Base-by-base conservation (phyloP, 2,113 vertebrate genomes). In the Pedionomus torquatus region DNA sequence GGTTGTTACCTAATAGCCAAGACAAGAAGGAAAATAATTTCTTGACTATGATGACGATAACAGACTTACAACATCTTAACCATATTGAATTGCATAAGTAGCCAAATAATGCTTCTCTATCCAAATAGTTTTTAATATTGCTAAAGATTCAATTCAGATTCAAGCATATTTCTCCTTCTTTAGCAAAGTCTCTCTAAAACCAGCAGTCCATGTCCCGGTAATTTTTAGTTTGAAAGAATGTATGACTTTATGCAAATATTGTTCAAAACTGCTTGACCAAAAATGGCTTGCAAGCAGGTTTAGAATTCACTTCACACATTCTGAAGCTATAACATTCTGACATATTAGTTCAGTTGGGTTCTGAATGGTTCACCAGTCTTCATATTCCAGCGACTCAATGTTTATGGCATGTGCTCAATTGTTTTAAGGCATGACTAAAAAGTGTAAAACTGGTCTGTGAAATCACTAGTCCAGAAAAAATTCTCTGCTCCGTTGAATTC, bases 401-500 rank as follows among this genome's bases (percentile, higher is more conserved):
- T 97, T 98, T 97, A 98, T 72, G 60, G 96, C 91, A 70, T 83
- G 95, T 97, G 93, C 95, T 98, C 97, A 97, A 93, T 98, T 97
- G 98, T 97, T 98, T 98, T 97, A 98, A 97, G 96, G 91, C 95
- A 96, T 96, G 97, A 97, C 96, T 97, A 97, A 95, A 97, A 94
- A 97, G 83, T 97, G 92, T 97, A 94, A 98, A 98, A 96, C 91
- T 87, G 71, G 91, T 95, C 83, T 89, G 93, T 85, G 96, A 97
- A 97, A 89, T 98, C 64, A 46, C 58, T 84, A 93, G 84, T 93
- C 87, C 90, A 97, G 96, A 97, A 97, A 94, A 93, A 97, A 97
- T 97, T 96, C 89, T 97, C 95, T 97, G 94, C 94, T 98, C 35
- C 48, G 63, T 70, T 97, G 97, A 97, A 96, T 97, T 89, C 95